A percentile compares a stretch with the other conserved stretches of the same genome.
Evolutionary conservation across 2,113 vertebrate species (phyloP).

Genomic region (Erinaceus europaeus): DNA sequence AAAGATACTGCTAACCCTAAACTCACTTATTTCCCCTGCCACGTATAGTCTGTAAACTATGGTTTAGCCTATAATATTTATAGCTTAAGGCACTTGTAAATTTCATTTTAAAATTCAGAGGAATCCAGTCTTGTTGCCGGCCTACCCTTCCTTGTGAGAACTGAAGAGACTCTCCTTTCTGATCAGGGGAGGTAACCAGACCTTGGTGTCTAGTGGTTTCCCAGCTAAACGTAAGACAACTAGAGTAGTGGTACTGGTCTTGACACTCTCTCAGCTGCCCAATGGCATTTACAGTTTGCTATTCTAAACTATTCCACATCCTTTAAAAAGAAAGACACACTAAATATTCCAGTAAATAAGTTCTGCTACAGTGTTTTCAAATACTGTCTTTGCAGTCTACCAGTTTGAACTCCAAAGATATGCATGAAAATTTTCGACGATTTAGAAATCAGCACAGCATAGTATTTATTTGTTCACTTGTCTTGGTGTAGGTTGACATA

Average conservation of each 20-base stretch:
- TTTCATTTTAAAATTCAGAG: background rate
- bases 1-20: background rate
- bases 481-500: background rate
- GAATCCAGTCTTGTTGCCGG: background rate
- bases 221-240: accelerated
- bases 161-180: background rate
- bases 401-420: too few species aligned
- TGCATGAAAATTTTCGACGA: too few species aligned
- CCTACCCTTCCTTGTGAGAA: too few species aligned
- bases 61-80: background rate
- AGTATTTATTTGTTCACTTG: background rate
- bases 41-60: too few species aligned
- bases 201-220: accelerated
- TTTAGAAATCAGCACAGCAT: background rate
- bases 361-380: background rate
- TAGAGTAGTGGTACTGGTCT: accelerated
- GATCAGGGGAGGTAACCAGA: accelerated
- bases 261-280: too few species aligned
- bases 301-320: background rate
- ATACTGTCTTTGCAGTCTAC: too few species aligned
- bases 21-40: background rate
- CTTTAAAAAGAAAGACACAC: background rate
- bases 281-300: too few species aligned
- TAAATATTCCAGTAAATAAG: too few species aligned
- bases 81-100: background rate